A percentile compares a stretch with the other conserved stretches of the same genome.
phyloP scores from a whole-genome alignment of 2,888 invertebrate species.

The Sylvicola fuscatus region DNA sequence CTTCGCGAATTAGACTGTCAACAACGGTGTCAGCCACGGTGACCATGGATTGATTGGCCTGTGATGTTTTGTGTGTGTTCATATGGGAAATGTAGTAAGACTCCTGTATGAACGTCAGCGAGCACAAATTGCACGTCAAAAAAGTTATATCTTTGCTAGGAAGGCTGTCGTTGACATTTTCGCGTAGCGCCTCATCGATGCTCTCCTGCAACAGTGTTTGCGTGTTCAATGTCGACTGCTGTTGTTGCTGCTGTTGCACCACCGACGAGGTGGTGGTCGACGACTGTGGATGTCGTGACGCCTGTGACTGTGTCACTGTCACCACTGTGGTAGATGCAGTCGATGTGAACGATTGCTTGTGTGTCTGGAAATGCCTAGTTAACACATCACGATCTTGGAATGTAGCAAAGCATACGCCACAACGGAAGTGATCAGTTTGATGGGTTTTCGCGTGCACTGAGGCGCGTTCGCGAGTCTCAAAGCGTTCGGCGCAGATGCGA shows the following conservation, averaged over 20 bases:
- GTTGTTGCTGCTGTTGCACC: constrained; percentile 6
- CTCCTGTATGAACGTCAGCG: constrained; percentile 26
- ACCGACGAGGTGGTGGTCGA: no score
- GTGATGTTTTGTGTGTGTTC: constrained; percentile 21
- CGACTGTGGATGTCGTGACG: constrained; percentile 6
- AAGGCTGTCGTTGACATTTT: constrained; percentile 11
- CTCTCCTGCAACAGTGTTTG: constrained; percentile 25
- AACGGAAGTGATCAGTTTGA: constrained; percentile 25
- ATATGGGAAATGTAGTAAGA: constrained; percentile 26
- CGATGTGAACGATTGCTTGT: constrained; percentile 10
- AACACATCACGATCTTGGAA: constrained; percentile 23
- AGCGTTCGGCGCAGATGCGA: constrained; percentile 24
- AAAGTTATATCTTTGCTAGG: constrained; percentile 20
- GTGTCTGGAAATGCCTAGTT: constrained; percentile 24
- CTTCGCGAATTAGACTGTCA: constrained; percentile 8
- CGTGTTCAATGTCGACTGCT: constrained; percentile 12
- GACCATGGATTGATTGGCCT: not conserved
- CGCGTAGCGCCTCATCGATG: constrained; percentile 26
- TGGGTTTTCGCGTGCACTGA: constrained; percentile 25
- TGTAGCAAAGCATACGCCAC: constrained; percentile 23
- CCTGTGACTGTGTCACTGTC: constrained; percentile 9
- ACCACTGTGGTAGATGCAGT: constrained; percentile 6
- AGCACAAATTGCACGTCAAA: constrained; percentile 26
- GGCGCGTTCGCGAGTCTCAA: constrained; percentile 25
- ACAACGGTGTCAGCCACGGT: constrained; percentile 4